Evolutionary conservation across 2,888 invertebrate genomes (phyloP).

Genomic region (Spodoptera picta): DNA sequence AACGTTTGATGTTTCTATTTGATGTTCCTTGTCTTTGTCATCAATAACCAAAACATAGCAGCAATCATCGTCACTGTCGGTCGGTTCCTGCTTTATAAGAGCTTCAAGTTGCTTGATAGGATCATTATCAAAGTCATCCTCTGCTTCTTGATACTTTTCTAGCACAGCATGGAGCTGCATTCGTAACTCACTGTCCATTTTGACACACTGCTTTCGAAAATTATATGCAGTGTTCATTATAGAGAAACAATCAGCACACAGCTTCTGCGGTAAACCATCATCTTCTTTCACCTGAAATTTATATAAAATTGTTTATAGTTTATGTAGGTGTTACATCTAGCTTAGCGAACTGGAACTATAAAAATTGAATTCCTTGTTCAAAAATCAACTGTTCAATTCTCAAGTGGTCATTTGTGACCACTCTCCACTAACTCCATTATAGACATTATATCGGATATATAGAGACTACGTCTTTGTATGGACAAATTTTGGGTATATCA

Average conservation of each 20-base stretch:
- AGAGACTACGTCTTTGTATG: too few relatives aligned
- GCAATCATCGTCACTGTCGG: conserved; percentile 83
- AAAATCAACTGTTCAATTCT: too few relatives aligned
- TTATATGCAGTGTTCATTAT: conserved; percentile 78
- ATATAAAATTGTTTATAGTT: too few relatives aligned
- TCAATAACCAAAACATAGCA: conserved; percentile 86
- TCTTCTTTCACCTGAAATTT: conserved; percentile 77
- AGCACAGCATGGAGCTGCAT: conserved; percentile 71
- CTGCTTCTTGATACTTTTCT: conserved; percentile 42
- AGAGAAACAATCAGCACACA: conserved; percentile 79
- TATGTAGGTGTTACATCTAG: too few relatives aligned
- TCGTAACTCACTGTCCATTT: conserved; percentile 81
- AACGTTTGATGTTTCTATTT: conserved; percentile 22
- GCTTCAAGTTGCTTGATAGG: conserved; percentile 79
- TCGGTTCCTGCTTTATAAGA: conserved; percentile 80
- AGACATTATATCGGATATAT: too few relatives aligned
- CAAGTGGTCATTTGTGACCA: too few relatives aligned
- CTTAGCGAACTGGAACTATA: too few relatives aligned
- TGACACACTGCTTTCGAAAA: conserved; percentile 82
- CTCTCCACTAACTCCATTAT: too few relatives aligned
- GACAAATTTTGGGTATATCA: too few relatives aligned
- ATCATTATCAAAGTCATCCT: conserved; percentile 73
- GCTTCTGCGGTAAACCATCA: conserved; percentile 81
- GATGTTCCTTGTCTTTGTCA: conserved; percentile 53
- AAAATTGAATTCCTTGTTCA: too few relatives aligned